Conservation (phyloP, 2,113 vertebrate genomes). For the Pseudopipra pipra region DNA sequence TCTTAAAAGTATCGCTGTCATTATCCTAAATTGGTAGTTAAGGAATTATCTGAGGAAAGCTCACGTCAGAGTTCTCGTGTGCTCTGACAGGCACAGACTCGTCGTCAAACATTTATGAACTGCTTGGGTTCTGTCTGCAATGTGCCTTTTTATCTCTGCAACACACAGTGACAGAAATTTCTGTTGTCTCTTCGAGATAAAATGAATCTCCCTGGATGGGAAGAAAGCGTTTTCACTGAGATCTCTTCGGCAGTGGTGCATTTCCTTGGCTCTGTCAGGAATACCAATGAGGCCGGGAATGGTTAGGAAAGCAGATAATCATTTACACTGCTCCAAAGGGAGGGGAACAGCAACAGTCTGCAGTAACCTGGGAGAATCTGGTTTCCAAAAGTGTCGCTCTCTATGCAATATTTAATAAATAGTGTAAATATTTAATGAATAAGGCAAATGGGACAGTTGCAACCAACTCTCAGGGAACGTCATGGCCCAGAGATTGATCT, state of each 20-base stretch:
- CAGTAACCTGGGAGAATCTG: neutral
- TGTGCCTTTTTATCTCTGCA: neutral
- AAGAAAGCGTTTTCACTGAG: neutral
- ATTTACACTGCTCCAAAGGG: neutral
- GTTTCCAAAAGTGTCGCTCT: neutral
- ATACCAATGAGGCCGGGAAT: neutral
- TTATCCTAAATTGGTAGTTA: conserved; percentile 9
- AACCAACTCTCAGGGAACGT: neutral
- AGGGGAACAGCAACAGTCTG: neutral
- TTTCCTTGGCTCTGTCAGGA: neutral
- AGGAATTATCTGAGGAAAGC: neutral
- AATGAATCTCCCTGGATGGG: neutral
- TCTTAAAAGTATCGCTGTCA: neutral
- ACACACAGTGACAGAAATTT: neutral
- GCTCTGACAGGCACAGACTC: neutral
- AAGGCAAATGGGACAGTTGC: neutral
- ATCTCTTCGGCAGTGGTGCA: neutral
- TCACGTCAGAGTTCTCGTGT: neutral
- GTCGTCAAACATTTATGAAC: neutral
- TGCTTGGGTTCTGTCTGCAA: neutral
- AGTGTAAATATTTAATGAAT: neutral
- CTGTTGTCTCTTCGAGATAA: neutral
- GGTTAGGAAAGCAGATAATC: neutral
- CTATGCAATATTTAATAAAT: neutral
- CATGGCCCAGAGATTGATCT: neutral